These are phyloP conservation scores for Pseudochromis fuscus DNA, from an alignment of 2,797 vertebrate species.

Conservation along the genomic window DNA sequence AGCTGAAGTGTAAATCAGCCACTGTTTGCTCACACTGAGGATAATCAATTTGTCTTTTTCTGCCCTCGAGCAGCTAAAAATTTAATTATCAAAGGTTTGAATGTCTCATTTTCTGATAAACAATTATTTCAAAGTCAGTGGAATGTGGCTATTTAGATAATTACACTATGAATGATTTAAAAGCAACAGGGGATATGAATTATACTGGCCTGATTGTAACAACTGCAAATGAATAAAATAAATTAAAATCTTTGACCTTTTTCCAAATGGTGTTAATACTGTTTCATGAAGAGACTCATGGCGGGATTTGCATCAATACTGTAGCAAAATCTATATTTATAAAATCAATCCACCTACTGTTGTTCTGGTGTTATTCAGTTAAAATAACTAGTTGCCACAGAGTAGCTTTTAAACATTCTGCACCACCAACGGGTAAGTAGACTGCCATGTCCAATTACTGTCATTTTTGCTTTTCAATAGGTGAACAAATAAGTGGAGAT, in stretches of 20 bases:
- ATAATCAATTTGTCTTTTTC: no score
- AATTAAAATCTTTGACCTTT: neutral
- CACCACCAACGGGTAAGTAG: conserved; percentile 19
- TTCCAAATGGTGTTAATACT: neutral
- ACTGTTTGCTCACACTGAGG: no score
- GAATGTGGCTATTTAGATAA: conserved; percentile 14
- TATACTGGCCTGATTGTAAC: neutral
- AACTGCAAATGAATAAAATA: conserved; percentile 12
- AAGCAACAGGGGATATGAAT: neutral
- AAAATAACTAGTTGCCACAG: conserved; percentile 15
- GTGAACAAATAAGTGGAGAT: conserved; percentile 54
- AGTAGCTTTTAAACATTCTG: conserved; percentile 39
- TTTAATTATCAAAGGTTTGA: neutral
- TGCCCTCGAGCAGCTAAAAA: neutral
- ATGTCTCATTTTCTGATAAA: conserved; percentile 7
- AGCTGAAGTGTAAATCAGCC: neutral
- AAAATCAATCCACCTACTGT: neutral
- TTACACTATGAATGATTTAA: conserved; percentile 12
- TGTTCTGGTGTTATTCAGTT: conserved; percentile 12
- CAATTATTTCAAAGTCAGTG: conserved; percentile 16
- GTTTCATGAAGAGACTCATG: conserved; percentile 11
- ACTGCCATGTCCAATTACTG: conserved; percentile 61
- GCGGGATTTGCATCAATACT: conserved; percentile 5
- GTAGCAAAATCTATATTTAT: neutral
- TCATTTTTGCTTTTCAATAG: conserved; percentile 58